Evolutionary conservation across 2,113 vertebrate genomes (phyloP).

Genomic region (Conger conger): DNA sequence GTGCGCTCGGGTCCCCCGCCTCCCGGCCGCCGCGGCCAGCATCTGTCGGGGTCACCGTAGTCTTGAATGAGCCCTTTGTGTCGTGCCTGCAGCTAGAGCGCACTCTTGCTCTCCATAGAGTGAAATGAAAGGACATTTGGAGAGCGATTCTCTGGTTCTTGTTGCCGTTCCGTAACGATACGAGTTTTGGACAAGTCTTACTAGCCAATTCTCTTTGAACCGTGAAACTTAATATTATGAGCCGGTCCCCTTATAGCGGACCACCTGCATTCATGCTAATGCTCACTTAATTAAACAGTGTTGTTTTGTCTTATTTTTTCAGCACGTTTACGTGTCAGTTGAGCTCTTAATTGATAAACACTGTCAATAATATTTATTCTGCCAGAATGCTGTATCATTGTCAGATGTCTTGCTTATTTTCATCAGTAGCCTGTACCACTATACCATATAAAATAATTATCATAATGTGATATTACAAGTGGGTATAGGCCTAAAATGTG

Average conservation of each 20-base stretch:
- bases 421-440: too few species aligned
- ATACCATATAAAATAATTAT: too few species aligned
- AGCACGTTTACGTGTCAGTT: too few species aligned
- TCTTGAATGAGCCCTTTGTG: not conserved
- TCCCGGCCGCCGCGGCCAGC: not conserved
- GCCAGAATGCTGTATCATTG: too few species aligned
- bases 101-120: not conserved
- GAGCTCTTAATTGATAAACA: too few species aligned
- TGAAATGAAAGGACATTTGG: not conserved
- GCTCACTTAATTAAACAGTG: not conserved
- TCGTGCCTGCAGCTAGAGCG: not conserved
- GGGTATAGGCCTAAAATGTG: too few species aligned
- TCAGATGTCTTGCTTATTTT: too few species aligned
- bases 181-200: not conserved
- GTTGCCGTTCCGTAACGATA: not conserved
- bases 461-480: too few species aligned
- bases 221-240: not conserved
- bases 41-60: not conserved
- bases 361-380: too few species aligned
- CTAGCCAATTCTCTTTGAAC: not conserved
- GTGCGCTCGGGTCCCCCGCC: constrained; percentile 36
- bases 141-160: not conserved
- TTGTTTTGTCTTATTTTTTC: not conserved
- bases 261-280: not conserved
- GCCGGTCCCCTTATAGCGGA: not conserved